These are phyloP conservation scores for Ischnura elegans DNA, from an alignment of 2,888 invertebrate species.

Conservation along the genomic window DNA sequence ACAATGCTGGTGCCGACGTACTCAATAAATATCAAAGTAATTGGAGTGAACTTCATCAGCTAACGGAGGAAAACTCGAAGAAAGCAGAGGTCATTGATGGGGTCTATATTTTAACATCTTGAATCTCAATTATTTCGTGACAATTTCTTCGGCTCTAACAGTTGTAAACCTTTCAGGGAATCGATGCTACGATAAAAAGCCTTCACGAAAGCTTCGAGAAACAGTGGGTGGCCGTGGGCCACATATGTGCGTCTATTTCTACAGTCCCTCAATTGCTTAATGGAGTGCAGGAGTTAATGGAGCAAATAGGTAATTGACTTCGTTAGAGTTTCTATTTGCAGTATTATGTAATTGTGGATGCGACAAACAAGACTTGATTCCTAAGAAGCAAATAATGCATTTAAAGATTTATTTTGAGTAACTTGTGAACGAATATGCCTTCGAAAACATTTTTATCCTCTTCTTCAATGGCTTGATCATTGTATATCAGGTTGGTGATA, in stretches of 20 bases:
- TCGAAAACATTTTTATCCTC: background rate
- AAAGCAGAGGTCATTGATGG: constrained; percentile 78
- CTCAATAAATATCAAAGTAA: constrained; percentile 85
- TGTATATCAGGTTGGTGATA: background rate
- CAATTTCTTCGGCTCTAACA: background rate
- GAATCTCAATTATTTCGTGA: background rate
- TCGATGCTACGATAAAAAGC: constrained; percentile 78
- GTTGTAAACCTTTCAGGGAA: constrained; percentile 72
- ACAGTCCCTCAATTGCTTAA: constrained; percentile 78
- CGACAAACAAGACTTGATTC: too few species aligned
- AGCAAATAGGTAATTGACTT: constrained; percentile 77
- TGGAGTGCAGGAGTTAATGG: constrained; percentile 78
- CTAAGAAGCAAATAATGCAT: too few species aligned
- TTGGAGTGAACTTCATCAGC: constrained; percentile 86
- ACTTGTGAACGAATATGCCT: too few species aligned
- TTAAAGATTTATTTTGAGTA: too few species aligned
- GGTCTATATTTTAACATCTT: background rate
- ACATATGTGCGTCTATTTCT: constrained; percentile 77
- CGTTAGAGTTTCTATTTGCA: too few species aligned
- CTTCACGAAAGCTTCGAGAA: constrained; percentile 78
- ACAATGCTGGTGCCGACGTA: constrained; percentile 85
- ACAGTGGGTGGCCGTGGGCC: constrained; percentile 77
- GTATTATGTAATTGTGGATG: too few species aligned
- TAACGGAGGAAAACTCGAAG: constrained; percentile 83
- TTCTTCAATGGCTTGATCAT: constrained; percentile 28